Base-by-base conservation (phyloP, 2,797 vertebrate species). In the Danio choprae region DNA sequence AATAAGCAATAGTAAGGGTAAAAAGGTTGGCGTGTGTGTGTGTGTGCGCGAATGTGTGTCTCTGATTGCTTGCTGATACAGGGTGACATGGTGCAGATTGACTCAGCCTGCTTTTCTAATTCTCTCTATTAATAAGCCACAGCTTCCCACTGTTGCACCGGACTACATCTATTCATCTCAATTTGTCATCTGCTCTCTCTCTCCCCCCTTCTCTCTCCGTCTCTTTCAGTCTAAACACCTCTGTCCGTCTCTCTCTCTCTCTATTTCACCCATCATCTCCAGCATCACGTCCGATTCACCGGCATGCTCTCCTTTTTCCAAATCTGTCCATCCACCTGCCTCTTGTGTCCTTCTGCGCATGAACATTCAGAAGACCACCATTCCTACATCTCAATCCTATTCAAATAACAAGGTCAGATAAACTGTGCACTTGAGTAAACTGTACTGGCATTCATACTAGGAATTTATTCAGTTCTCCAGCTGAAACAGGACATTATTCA, bases 121-220 rank as follows among this genome's bases (percentile, higher is more conserved):
- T 94, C 91, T 93, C 91, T 92, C 92, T 94, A 94, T 95, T 94
- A 95, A 94, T 93, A 94, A 93, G 77, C 72, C 89, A 91, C 53
- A 89, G 88, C 88, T 90, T 88, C 82, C 89, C 91, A 91, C 88
- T 90, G 87, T 89, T 85, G 81, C 89, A 90, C 90, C 85, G 87
- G 92, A 93, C 89, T 90, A 92, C 92, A 92, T 92, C 94, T 94
- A 94, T 95, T 94, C 92, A 94, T 94, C 93, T 92, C 92, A 93
- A 94, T 94, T 93, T 94, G 93, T 95, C 92, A 94, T 91, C 90
- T 38, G 44, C 77, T 38, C 70, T 65, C 74, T 16, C 87, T 82
- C 86, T 81, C 81, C 80, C 79, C 68, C 76, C 59, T 40, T 83
- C 59, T 67, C 44, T 68, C 60, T 65, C 74, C 51, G 51, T 22